A percentile compares a stretch with the other conserved stretches of the same genome.
Evolutionary conservation across 2,888 invertebrate genomes (phyloP).

Genomic region (Acronicta psi): DNA sequence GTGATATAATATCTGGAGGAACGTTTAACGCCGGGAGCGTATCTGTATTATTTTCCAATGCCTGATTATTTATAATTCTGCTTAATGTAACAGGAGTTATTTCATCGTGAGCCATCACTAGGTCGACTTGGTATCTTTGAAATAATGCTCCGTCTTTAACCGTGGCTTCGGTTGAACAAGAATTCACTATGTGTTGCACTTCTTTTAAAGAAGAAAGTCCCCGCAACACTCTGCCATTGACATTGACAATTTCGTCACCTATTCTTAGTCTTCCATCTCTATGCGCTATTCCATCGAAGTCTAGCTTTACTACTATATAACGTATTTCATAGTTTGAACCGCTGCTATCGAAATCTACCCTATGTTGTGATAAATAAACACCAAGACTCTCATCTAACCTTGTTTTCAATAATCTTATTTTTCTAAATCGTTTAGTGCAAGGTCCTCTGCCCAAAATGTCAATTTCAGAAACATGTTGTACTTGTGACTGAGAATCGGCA

Average conservation of each 20-base stretch:
- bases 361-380: conserved; percentile 91
- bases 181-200: conserved; percentile 89
- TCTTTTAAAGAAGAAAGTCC: conserved; percentile 92
- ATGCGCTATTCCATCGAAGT: conserved; percentile 91
- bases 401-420: conserved; percentile 91
- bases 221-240: conserved; percentile 94
- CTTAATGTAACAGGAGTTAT: conserved; percentile 87
- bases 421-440: conserved; percentile 90
- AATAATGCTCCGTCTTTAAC: conserved; percentile 76
- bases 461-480: conserved; percentile 71
- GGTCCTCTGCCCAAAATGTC: conserved; percentile 88
- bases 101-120: conserved; percentile 91
- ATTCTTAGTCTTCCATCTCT: conserved; percentile 94
- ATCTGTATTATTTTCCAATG: conserved; percentile 67
- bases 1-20: conserved; percentile 85
- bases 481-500: conserved; percentile 72
- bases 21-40: conserved; percentile 67
- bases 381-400: conserved; percentile 92
- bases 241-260: conserved; percentile 96
- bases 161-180: conserved; percentile 84
- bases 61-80: conserved; percentile 80
- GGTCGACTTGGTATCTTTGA: conserved; percentile 88
- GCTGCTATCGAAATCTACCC: conserved; percentile 85
- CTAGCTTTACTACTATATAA: conserved; percentile 90
- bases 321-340: conserved; percentile 89